These are phyloP conservation scores for Eucidaris tribuloides DNA, from an alignment of 35 echinoderm and acorn worm species.

Conservation along the genomic window DNA sequence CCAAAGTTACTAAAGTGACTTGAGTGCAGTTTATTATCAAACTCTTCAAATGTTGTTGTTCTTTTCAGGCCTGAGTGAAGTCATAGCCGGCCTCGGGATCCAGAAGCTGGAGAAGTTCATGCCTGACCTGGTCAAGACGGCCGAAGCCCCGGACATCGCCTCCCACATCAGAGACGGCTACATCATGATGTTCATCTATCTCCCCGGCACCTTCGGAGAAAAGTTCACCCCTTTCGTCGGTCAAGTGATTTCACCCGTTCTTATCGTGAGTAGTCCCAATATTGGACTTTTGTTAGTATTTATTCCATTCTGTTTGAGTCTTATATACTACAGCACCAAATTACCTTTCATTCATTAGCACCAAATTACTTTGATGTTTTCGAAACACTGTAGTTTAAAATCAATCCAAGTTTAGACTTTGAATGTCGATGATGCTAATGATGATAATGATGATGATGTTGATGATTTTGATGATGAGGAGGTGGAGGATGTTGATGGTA, in stretches of 20 bases:
- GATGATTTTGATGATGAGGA: too few species aligned
- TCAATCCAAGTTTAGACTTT: too few species aligned
- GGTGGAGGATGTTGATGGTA: too few species aligned
- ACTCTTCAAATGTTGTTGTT: too few species aligned
- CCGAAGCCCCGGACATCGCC: slow-evolving; percentile 81
- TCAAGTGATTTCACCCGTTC: slow-evolving; percentile 71
- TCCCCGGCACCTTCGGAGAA: slow-evolving; percentile 94
- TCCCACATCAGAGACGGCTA: slow-evolving; percentile 93
- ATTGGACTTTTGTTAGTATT: too few species aligned
- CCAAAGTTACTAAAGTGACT: too few species aligned
- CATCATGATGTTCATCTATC: slow-evolving; percentile 99
- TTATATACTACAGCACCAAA: too few species aligned
- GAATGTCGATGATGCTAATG: too few species aligned
- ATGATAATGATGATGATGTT: too few species aligned
- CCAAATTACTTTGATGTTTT: not conserved
- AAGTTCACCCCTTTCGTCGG: slow-evolving; percentile 73
- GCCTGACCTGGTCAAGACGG: slow-evolving; percentile 98
- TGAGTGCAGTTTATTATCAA: too few species aligned
- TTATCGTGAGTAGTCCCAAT: slow-evolving; percentile 55
- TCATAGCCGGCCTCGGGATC: slow-evolving; percentile 90
- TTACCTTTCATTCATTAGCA: too few species aligned
- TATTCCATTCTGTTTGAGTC: too few species aligned
- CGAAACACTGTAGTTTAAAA: not conserved
- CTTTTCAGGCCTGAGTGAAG: slow-evolving; percentile 85
- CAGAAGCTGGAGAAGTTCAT: slow-evolving; percentile 83